Percentiles rank a stretch among this genome's conserved stretches.
phyloP scores from a whole-genome alignment of 1,140 invertebrate species.

The Chlorops oryzae region DNA sequence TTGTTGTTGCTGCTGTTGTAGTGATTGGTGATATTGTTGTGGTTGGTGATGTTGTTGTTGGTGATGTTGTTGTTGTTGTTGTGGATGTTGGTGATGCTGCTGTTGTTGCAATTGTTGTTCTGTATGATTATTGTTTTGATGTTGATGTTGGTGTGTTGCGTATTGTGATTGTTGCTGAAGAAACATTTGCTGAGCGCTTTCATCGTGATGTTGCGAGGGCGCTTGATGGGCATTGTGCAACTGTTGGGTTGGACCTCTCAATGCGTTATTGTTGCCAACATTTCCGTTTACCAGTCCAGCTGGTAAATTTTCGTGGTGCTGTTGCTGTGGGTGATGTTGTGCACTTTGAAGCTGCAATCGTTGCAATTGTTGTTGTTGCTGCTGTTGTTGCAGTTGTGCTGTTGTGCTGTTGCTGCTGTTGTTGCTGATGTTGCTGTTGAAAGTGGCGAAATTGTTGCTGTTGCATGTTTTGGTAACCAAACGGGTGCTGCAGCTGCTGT shows the following conservation, averaged over 20 bases:
- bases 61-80: conserved; percentile 3
- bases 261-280: conserved; percentile 1
- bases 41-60: conserved; percentile 5
- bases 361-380: conserved; percentile 20
- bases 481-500: conserved; percentile 12
- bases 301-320: conserved; percentile 31
- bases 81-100: not conserved
- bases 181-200: conserved; percentile 24
- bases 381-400: conserved; percentile 22
- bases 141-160: conserved; percentile 23
- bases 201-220: conserved; percentile 19
- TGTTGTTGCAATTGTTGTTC: conserved; percentile 7
- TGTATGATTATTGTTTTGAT: conserved; percentile 7
- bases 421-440: conserved; percentile 19
- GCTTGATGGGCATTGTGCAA: conserved; percentile 28
- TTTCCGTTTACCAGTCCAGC: conserved; percentile 40
- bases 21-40: conserved; percentile 5
- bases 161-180: conserved; percentile 17
- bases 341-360: conserved; percentile 23
- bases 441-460: conserved; percentile 12
- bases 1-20: conserved; percentile 1
- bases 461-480: conserved; percentile 1
- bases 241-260: not conserved
- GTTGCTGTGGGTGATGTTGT: conserved; percentile 20
- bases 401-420: conserved; percentile 24